Conservation (phyloP, 2,797 vertebrate species). For the Brachyalestes nurse region DNA sequence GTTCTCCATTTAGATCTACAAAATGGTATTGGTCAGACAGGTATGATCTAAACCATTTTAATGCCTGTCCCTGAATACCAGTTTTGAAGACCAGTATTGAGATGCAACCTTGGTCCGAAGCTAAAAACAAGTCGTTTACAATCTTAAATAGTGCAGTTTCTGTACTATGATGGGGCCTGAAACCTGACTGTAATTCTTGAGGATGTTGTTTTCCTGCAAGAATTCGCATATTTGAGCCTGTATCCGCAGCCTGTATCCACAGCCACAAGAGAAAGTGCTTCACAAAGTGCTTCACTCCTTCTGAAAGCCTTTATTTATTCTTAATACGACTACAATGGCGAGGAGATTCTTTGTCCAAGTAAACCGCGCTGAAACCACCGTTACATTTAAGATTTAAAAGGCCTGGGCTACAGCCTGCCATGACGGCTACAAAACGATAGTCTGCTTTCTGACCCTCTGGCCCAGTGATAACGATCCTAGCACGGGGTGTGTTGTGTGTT, state of each 20-base stretch:
- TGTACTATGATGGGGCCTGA: too few relatives aligned
- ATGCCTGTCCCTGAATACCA: too few relatives aligned
- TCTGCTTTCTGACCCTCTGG: neutral
- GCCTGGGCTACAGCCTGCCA: neutral
- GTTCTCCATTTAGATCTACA: too few relatives aligned
- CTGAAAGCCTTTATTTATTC: constrained; percentile 29
- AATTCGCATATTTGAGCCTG: too few relatives aligned
- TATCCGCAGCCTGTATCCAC: neutral
- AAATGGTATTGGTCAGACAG: too few relatives aligned
- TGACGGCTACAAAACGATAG: constrained; percentile 37
- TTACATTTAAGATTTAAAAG: constrained; percentile 31
- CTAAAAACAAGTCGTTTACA: too few relatives aligned
- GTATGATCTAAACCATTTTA: too few relatives aligned
- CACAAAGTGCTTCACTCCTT: constrained; percentile 12
- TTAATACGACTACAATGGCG: constrained; percentile 24
- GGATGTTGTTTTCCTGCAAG: too few relatives aligned
- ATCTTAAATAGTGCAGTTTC: too few relatives aligned
- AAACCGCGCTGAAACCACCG: neutral
- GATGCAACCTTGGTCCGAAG: too few relatives aligned
- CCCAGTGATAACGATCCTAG: constrained; percentile 30
- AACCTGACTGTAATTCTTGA: too few relatives aligned
- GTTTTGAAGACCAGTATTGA: too few relatives aligned
- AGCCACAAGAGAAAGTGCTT: constrained; percentile 33
- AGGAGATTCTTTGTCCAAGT: constrained; percentile 15
- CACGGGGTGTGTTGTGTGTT: neutral